Conservation (phyloP, 2,797 vertebrate genomes). For the Yasuhikotakia modesta region DNA sequence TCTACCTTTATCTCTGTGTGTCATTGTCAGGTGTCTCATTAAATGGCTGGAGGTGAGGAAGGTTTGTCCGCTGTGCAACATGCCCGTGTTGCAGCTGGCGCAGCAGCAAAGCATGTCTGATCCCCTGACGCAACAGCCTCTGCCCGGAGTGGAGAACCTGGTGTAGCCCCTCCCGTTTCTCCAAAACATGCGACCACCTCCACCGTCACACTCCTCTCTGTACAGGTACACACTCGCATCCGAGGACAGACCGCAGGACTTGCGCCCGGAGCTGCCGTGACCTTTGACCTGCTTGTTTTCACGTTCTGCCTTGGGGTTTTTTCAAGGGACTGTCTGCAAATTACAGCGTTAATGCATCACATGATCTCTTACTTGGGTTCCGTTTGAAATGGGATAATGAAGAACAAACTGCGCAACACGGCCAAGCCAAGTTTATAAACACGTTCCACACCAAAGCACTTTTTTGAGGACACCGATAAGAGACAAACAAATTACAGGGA, state of each 20-base stretch:
- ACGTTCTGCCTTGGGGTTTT: conserved; percentile 63
- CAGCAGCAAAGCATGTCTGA: conserved; percentile 82
- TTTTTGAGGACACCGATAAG: conserved; percentile 75
- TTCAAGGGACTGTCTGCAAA: conserved; percentile 56
- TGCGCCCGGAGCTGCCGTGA: conserved; percentile 6
- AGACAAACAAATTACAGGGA: conserved; percentile 60
- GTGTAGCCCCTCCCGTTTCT: conserved; percentile 78
- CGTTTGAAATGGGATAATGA: conserved; percentile 59
- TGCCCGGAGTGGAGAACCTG: conserved; percentile 91
- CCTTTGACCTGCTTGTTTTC: conserved; percentile 34
- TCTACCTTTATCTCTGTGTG: background rate
- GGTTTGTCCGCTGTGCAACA: conserved; percentile 97
- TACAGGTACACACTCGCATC: conserved; percentile 69
- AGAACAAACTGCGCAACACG: conserved; percentile 61
- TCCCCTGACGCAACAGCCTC: conserved; percentile 81
- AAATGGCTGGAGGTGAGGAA: conserved; percentile 99
- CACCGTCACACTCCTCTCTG: conserved; percentile 57
- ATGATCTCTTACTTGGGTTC: conserved; percentile 46
- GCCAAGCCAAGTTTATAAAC: conserved; percentile 63
- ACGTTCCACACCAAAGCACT: conserved; percentile 85
- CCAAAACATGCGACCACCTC: conserved; percentile 17
- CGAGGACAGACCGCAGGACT: conserved; percentile 58
- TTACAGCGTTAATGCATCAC: conserved; percentile 49
- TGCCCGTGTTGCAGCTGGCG: conserved; percentile 93
- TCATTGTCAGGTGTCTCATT: conserved; percentile 91